These are phyloP conservation scores for Drosophila rhopaloa DNA, from an alignment of 1,140 invertebrate species.

Conservation along the genomic window DNA sequence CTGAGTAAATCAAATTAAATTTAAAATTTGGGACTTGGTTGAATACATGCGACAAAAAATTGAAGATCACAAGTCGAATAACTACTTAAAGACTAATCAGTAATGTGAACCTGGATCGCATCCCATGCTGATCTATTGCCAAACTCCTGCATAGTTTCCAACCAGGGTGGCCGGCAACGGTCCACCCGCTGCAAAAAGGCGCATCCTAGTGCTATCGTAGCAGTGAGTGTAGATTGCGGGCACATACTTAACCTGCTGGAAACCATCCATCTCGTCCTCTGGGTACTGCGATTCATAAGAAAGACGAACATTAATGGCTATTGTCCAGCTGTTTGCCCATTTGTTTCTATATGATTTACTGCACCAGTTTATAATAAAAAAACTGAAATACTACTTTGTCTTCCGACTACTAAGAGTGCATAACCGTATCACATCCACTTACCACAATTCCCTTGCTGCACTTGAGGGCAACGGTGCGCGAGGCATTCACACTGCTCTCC, in stretches of 20 bases:
- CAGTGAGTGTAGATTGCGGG: constrained; percentile 98
- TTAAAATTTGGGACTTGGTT: constrained; percentile 30
- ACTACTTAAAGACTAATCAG: constrained; percentile 64
- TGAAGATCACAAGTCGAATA: constrained; percentile 35
- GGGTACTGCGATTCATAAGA: constrained; percentile 87
- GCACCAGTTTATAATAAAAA: too few species aligned
- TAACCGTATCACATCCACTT: constrained; percentile 67
- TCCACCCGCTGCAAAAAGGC: constrained; percentile 97
- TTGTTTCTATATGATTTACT: too few species aligned
- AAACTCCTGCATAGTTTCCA: constrained; percentile 91
- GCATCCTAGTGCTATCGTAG: constrained; percentile 95
- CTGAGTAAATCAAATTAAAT: constrained; percentile 11
- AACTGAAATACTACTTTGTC: too few species aligned
- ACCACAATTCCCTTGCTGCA: constrained; percentile 96
- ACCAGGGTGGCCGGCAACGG: constrained; percentile 95
- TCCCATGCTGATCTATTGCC: constrained; percentile 85
- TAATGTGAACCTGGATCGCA: constrained; percentile 36
- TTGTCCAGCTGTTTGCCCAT: neutral
- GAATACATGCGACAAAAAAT: constrained; percentile 37
- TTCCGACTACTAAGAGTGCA: too few species aligned
- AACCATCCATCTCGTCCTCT: constrained; percentile 92
- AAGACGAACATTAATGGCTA: neutral
- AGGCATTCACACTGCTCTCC: constrained; percentile 94
- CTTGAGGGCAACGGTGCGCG: constrained; percentile 94
- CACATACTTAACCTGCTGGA: constrained; percentile 93